Percentiles rank a stretch among this genome's conserved stretches.
These are phyloP conservation scores for Lampris megalopsis DNA, from an alignment of 2,113 vertebrate genomes.

Conservation along the genomic window DNA sequence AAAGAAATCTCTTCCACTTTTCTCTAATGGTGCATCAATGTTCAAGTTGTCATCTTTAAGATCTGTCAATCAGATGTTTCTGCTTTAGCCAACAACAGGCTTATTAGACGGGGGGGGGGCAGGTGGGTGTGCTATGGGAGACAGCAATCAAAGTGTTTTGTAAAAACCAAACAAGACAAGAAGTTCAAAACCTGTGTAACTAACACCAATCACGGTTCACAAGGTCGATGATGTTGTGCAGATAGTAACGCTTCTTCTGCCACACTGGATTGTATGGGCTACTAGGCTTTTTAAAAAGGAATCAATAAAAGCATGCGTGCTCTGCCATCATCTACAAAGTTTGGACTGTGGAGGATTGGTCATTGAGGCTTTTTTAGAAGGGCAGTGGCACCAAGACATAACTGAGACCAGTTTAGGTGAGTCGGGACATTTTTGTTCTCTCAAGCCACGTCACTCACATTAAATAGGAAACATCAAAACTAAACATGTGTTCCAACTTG, in stretches of 20 bases:
- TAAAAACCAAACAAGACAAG: constrained; percentile 13
- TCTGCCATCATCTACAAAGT: background rate
- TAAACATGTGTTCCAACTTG: constrained; percentile 8
- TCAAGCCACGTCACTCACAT: too few relatives aligned
- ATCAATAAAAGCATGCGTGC: constrained; percentile 3
- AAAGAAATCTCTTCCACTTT: constrained; percentile 12
- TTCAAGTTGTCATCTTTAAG: constrained; percentile 21
- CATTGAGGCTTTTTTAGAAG: background rate
- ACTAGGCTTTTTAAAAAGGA: background rate
- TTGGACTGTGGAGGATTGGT: background rate
- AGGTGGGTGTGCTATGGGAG: background rate
- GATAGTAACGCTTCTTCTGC: background rate
- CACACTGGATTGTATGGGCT: background rate
- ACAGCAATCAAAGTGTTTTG: background rate
- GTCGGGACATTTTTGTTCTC: background rate
- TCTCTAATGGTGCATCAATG: constrained; percentile 21
- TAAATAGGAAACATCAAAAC: constrained; percentile 2
- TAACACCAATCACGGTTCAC: background rate
- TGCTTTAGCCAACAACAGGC: constrained; percentile 5
- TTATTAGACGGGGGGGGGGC: background rate
- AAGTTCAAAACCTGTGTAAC: background rate
- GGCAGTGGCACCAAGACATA: background rate
- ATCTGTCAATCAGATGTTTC: constrained; percentile 27
- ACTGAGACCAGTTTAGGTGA: background rate
- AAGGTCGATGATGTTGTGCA: background rate